Evolutionary conservation across 2,113 vertebrate species (phyloP), one percentile per base, ranked within the genome.

Genomic region (Carettochelys insculpta): DNA sequence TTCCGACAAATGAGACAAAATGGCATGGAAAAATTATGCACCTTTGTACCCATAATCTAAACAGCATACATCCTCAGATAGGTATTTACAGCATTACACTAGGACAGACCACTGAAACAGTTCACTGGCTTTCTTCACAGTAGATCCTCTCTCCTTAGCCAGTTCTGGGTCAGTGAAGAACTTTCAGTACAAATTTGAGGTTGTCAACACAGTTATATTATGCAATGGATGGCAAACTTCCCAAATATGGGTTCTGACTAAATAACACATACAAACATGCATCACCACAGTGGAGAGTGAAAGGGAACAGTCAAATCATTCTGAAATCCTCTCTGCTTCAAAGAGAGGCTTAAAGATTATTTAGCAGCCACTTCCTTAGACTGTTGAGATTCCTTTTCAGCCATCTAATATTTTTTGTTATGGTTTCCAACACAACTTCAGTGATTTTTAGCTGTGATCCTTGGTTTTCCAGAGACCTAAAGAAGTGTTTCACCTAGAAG

Each of bases 401-500:
- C 82, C 93, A 90, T 61, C 84, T 94, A 53, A 95, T 93, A 54
- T 88, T 96, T 61, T 94, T 90, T 52, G 76, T 85, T 89, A 92
- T 95, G 38, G 20, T 86, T 86, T 96, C 90, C n/a, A 91, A 48
- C 50, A 92, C 61, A 92, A 91, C 61, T 56, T 94, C 77, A 48
- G 58, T 92, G 51, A 68, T 84, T 92, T 88, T 88, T 65, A 97
- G 80, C 65, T 92, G 73, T 47, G 71, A 88, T 86, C 87, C 80
- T 41, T 94, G 80, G 6, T 76, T 80, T 89, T 95, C 73, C 47
- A 91, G 86, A 78, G 65, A 90, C 17, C 96, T 90, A 95, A 92
- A 96, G 83, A 93, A 93, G 53, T 75, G 51, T 79, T 95, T 92
- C 29, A 94, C 90, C 94, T 97, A 52, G 76, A 93, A 94, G 78